Evolutionary conservation across 2,797 vertebrate genomes (phyloP), one percentile per base, ranked within the genome.

Genomic region (Cossypha niveicapilla): DNA sequence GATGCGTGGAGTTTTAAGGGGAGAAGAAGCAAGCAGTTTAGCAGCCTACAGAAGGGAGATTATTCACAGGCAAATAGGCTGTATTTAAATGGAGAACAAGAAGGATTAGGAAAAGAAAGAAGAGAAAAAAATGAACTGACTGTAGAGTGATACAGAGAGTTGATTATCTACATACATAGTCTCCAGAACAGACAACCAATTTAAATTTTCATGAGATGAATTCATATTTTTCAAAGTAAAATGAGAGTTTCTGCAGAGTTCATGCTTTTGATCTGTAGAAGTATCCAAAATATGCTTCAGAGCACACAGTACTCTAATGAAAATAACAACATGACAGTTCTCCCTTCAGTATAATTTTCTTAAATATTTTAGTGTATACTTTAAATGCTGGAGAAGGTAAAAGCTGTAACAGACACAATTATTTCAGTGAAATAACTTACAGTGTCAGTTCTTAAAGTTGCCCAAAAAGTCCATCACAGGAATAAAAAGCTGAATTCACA

Each of bases 91-190:
- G 57, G 34, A 90, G 37, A 78, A 62, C 12, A 75, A 75, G 63
- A 86, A 77, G 22, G 27, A 67, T 39, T 77, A 60, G 34, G 13
- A 56, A 44, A 75, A 30, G 34, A 58, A 68, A 81, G 41, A 41
- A 18, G 41, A 18, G 41, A 41, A 41, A 41, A 41, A 41, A 93
- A 88, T 18, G 16, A n/a, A 54, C 16, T 56, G 18, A 87, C 34
- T 92, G 14, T 62, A 35, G 39, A 88, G 34, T 44, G 24, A 82
- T 51, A 50, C 76, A 95, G 89, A 88, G 61, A 68, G 68, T 27
- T 86, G 48, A 91, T 94, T 96, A 93, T 96, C n/a, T 6, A 2
- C 45, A 93, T 77, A 71, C 66, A 88, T 68, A 89, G 57, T 47
- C 25, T 68, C n/a, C 54, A 90, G 77, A 86, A 96, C 72, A 93